phyloP scores from a whole-genome alignment of 2,797 vertebrate genomes.

The Gambusia yucatana region DNA sequence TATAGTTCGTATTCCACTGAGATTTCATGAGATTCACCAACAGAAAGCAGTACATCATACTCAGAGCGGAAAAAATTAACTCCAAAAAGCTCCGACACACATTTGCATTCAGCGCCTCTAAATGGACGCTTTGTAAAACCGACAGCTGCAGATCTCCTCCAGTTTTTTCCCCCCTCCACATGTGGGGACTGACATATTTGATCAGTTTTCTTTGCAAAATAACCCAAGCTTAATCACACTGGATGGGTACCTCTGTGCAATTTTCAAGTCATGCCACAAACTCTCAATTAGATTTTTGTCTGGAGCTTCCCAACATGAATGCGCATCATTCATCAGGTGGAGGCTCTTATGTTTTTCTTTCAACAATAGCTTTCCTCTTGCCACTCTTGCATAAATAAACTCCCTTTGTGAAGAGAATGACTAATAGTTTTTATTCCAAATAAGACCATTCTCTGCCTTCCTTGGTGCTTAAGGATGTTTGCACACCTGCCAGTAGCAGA shows the following conservation, averaged over 20 bases:
- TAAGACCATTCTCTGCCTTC: not conserved
- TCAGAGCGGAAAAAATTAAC: not conserved
- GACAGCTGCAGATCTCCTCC: not conserved
- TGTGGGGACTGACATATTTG: not conserved
- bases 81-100: not conserved
- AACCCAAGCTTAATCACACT: not conserved
- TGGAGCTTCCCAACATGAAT: not conserved
- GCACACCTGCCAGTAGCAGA: too few species aligned
- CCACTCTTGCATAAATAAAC: not conserved
- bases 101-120: not conserved
- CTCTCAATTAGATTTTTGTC: not conserved
- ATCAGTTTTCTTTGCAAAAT: not conserved
- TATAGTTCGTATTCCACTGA: not conserved
- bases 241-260: not conserved
- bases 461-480: not conserved
- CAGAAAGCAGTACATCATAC: not conserved
- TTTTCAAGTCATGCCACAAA: not conserved
- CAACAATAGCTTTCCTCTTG: not conserved
- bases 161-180: not conserved
- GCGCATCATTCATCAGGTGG: not conserved
- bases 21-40: not conserved
- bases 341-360: not conserved
- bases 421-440: not conserved
- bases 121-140: not conserved
- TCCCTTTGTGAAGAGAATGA: not conserved